These are phyloP conservation scores for Alloplasta piceator DNA, from an alignment of 2,888 invertebrate species.

Conservation along the genomic window DNA sequence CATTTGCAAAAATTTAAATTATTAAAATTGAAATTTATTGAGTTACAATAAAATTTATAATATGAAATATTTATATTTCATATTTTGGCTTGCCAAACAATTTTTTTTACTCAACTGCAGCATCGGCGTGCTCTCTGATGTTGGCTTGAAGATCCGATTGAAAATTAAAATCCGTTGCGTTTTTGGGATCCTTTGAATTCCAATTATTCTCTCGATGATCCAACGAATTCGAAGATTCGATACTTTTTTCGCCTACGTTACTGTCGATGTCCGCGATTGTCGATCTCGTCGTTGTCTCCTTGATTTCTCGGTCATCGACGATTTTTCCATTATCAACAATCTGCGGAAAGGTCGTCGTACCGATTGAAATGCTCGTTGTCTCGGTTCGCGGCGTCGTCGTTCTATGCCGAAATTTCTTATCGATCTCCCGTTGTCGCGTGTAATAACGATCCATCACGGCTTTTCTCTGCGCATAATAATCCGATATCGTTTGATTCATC, in stretches of 20 bases:
- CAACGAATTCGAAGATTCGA: not conserved
- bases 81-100: too few relatives aligned
- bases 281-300: not conserved
- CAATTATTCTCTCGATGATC: slow-evolving; percentile 7
- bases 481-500: slow-evolving; percentile 62
- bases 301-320: not conserved
- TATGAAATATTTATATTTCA: not conserved
- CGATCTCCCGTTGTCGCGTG: slow-evolving; percentile 70
- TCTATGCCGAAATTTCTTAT: slow-evolving; percentile 61
- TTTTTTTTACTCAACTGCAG: slow-evolving; percentile 30
- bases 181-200: slow-evolving; percentile 15
- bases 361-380: not conserved
- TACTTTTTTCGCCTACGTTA: slow-evolving; percentile 1
- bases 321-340: not conserved
- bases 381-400: not conserved
- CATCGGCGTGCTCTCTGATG: not conserved
- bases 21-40: too few relatives aligned
- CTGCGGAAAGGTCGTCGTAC: not conserved
- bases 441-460: slow-evolving; percentile 74
- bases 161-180: slow-evolving; percentile 5
- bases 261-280: not conserved
- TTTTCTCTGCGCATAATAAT: slow-evolving; percentile 73
- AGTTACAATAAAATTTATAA: slow-evolving; percentile 1
- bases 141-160: not conserved
- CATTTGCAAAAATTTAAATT: too few relatives aligned